Percentiles rank a stretch among this genome's conserved stretches.
Conservation (phyloP, 2,797 vertebrate genomes). For the Gallinago solitaria region DNA sequence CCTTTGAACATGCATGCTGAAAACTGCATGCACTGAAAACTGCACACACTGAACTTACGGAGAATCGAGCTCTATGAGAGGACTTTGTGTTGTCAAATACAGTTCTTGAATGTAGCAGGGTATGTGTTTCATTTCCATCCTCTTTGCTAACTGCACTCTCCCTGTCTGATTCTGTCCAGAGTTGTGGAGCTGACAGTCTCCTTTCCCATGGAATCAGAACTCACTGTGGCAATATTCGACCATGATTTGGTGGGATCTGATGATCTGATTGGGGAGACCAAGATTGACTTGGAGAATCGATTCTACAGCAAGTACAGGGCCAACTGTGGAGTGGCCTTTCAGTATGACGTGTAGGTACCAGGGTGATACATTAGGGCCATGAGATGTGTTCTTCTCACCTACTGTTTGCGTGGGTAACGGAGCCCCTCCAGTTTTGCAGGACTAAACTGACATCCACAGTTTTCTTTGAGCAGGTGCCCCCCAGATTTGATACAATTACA, state of each 20-base stretch:
- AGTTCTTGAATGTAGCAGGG: not conserved
- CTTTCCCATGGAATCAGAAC: slow-evolving; percentile 89
- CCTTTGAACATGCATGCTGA: not conserved
- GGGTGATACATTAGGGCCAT: not conserved
- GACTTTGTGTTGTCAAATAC: not conserved
- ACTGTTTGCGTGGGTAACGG: not conserved
- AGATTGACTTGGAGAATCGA: slow-evolving; percentile 91
- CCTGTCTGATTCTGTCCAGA: slow-evolving; percentile 68
- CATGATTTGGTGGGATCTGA: slow-evolving; percentile 91
- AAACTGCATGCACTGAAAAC: not conserved
- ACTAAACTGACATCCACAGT: not conserved
- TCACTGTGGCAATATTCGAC: slow-evolving; percentile 85
- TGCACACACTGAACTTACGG: not conserved
- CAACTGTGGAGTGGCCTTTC: slow-evolving; percentile 85
- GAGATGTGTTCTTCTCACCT: not conserved
- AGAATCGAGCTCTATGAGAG: not conserved
- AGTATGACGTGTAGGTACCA: slow-evolving; percentile 85
- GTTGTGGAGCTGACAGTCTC: slow-evolving; percentile 90
- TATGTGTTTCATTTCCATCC: not conserved
- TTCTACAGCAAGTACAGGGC: slow-evolving; percentile 94
- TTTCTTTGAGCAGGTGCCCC: not conserved
- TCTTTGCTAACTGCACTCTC: not conserved
- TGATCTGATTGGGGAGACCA: slow-evolving; percentile 91
- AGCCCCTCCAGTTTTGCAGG: not conserved
- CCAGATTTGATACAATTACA: not conserved